phyloP scores from a whole-genome alignment of 2,888 invertebrate species.

The Autographa gamma region DNA sequence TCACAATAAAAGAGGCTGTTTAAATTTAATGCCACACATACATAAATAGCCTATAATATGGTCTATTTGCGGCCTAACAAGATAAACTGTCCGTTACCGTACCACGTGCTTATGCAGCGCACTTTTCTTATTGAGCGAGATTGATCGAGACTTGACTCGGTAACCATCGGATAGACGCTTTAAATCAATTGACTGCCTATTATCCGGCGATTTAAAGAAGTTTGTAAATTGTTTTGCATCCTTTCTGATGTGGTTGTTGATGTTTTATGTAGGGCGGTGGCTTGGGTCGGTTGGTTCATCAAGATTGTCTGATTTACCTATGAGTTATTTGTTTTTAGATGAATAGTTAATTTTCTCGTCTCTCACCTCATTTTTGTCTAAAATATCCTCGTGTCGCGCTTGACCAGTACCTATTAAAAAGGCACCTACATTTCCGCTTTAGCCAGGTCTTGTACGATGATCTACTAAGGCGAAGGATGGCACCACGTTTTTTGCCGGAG shows the following conservation, averaged over 20 bases:
- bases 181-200: conserved; percentile 29
- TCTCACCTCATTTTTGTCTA: no score
- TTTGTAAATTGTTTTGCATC: conserved; percentile 11
- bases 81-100: conserved; percentile 48
- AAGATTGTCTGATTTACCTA: no score
- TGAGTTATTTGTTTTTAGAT: no score
- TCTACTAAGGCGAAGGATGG: no score
- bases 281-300: no score
- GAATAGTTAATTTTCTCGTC: no score
- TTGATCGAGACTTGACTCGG: conserved; percentile 40
- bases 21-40: conserved; percentile 34
- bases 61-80: conserved; percentile 51
- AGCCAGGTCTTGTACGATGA: no score
- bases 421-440: no score
- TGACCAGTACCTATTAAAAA: no score
- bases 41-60: conserved; percentile 13
- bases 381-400: no score
- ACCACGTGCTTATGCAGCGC: conserved; percentile 40
- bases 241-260: neutral
- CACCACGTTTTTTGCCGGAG: no score
- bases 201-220: conserved; percentile 10
- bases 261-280: neutral
- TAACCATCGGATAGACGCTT: conserved; percentile 26
- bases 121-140: conserved; percentile 49
- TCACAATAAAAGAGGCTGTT: neutral